Conservation (phyloP, 2,797 vertebrate genomes). For the Cottoperca gobio region DNA sequence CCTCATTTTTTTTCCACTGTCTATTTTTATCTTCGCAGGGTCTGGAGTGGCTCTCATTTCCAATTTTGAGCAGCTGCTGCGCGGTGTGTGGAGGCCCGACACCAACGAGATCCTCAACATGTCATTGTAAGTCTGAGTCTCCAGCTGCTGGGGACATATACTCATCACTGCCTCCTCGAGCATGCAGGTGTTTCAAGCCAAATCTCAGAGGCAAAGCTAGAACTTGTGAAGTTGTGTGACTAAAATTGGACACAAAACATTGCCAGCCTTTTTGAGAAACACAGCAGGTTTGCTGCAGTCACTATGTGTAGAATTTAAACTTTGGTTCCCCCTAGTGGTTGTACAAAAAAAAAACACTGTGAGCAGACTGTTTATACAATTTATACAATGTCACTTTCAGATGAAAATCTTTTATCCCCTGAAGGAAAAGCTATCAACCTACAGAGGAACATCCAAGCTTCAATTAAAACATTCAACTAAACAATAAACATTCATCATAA, state of each 20-base stretch:
- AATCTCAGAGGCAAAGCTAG: neutral
- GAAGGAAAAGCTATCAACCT: neutral
- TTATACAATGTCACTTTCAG: neutral
- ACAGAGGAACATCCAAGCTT: neutral
- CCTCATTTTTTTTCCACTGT: constrained; percentile 53
- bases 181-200: constrained; percentile 4
- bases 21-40: constrained; percentile 84
- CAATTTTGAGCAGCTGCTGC: constrained; percentile 95
- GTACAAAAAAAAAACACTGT: neutral
- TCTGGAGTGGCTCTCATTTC: constrained; percentile 95
- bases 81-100: constrained; percentile 97
- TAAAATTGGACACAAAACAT: neutral
- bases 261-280: neutral
- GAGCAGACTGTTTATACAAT: neutral
- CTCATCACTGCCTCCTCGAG: neutral
- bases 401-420: neutral
- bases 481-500: neutral
- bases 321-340: constrained; percentile 18
- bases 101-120: constrained; percentile 96
- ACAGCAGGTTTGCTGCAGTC: constrained; percentile 12
- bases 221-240: neutral
- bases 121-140: constrained; percentile 92
- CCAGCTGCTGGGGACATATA: neutral
- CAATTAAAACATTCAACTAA: neutral
- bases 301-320: neutral